These are phyloP conservation scores for Ceyx margarethae DNA, from an alignment of 2,113 vertebrate genomes.

Conservation along the genomic window DNA sequence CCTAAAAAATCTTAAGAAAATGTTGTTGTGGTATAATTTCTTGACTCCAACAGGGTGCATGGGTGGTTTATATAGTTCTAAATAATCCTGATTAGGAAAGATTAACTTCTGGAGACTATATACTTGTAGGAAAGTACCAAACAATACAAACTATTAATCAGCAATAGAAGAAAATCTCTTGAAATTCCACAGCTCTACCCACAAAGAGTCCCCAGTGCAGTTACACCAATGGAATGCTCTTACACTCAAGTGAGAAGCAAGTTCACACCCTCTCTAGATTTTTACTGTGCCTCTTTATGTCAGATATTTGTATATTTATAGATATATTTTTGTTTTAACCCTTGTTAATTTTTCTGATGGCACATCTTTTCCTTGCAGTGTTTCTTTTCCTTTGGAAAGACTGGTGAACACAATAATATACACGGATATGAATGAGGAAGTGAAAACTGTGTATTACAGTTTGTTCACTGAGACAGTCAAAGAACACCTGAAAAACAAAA, in stretches of 20 bases:
- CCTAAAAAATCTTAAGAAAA: neutral
- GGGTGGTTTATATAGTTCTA: neutral
- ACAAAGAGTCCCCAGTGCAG: neutral
- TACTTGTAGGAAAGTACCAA: neutral
- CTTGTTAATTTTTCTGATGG: neutral
- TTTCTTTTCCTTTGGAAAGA: neutral
- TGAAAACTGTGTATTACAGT: neutral
- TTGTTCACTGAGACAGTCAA: neutral
- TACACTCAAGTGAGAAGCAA: neutral
- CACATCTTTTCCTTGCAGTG: neutral
- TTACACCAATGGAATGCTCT: neutral
- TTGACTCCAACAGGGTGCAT: neutral
- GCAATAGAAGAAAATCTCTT: neutral
- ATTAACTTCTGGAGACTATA: neutral
- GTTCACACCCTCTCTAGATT: neutral
- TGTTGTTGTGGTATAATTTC: neutral
- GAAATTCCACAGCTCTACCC: neutral
- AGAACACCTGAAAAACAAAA: neutral
- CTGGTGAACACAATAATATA: neutral
- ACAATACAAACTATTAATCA: neutral
- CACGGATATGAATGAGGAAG: neutral
- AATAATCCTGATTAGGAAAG: neutral
- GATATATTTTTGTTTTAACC: neutral
- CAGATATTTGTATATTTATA: too few relatives aligned
- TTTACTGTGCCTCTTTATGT: neutral